Base-by-base conservation (phyloP, 2,888 invertebrate genomes). In the Liodrosophila aerea region DNA sequence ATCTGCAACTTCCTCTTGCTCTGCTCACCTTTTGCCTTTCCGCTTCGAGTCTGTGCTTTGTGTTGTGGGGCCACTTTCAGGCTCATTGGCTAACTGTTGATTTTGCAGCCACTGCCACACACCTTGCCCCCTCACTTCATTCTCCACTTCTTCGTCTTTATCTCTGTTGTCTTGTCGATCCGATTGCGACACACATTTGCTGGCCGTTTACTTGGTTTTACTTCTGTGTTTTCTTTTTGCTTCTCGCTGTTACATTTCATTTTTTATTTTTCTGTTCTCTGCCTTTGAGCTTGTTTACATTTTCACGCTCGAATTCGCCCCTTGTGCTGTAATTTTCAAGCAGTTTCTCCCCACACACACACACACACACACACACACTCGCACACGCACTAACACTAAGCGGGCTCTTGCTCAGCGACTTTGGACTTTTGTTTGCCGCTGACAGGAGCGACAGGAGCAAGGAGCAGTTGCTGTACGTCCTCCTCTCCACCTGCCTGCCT, bases 81-180 rank as follows among this genome's bases (percentile, higher is more conserved):
- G 74, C 82, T 78, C 78, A 78, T 77, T 84, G 82, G 82, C 76
- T 85, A 81, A 83, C 81, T 85, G 81, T 81, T 81, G 81, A 81
- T 76, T 81, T 81, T 73, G 73, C 47, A 61, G 51, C 36, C 47
- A 2, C 41, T n/a, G 30, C 11, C 27, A 16, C 11, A n/a, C 15
- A 8, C 7, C 2, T 13, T 18, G 13, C 9, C 11, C 5, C 9
- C 16, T 15, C 34, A 1, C 8, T 16, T 13, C 4, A 4, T 22
- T 11, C 0, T 15, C 3, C 15, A 7, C 29, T 9, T 15, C 13
- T 18, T 7, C 37, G 30, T 51, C 12, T 13, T 9, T 16, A 2
- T 52, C 22, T 37, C n/a, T 22, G 12, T 11, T 33, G 39, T 22
- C 31, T 51, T 64, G 60, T 37, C 66, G 66, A 60, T 65, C 27